phyloP scores from a whole-genome alignment of 1,140 invertebrate species.

The Drosophila ercepeae region DNA sequence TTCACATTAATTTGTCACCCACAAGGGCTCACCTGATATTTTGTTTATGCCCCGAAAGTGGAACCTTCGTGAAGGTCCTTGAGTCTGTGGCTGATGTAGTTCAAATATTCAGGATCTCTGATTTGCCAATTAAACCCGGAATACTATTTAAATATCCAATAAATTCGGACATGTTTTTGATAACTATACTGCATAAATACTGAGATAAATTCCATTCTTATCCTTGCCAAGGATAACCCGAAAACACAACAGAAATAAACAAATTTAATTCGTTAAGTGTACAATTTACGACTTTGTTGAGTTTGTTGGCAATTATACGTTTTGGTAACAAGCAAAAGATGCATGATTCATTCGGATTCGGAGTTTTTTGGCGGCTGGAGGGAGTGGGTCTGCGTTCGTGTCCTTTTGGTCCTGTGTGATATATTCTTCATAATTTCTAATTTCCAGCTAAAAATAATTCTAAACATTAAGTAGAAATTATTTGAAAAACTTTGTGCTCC shows the following conservation, averaged over 20 bases:
- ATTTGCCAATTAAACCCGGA: conserved; percentile 9
- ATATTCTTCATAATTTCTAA: conserved; percentile 79
- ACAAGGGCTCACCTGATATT: conserved; percentile 69
- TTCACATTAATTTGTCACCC: conserved; percentile 77
- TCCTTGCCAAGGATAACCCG: conserved; percentile 4
- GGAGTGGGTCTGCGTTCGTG: conserved; percentile 1
- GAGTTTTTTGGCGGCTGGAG: conserved; percentile 10
- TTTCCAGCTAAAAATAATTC: conserved; percentile 76
- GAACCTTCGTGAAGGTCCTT: conserved; percentile 49
- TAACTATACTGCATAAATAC: neutral
- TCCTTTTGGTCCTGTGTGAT: conserved; percentile 53
- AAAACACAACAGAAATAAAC: conserved; percentile 27
- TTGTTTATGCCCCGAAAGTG: conserved; percentile 28
- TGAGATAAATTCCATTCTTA: neutral
- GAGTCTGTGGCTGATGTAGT: conserved; percentile 20
- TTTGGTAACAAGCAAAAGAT: conserved; percentile 23
- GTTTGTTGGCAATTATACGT: conserved; percentile 53
- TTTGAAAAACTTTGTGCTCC: conserved; percentile 67
- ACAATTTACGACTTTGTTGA: conserved; percentile 58
- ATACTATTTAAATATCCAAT: neutral
- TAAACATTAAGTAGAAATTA: conserved; percentile 81
- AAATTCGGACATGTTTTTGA: neutral
- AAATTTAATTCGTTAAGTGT: conserved; percentile 63
- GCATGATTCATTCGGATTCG: conserved; percentile 47
- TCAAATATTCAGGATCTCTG: too few species aligned